Base-by-base conservation (phyloP, 2,888 invertebrate genomes). In the Lithophane leautieri region DNA sequence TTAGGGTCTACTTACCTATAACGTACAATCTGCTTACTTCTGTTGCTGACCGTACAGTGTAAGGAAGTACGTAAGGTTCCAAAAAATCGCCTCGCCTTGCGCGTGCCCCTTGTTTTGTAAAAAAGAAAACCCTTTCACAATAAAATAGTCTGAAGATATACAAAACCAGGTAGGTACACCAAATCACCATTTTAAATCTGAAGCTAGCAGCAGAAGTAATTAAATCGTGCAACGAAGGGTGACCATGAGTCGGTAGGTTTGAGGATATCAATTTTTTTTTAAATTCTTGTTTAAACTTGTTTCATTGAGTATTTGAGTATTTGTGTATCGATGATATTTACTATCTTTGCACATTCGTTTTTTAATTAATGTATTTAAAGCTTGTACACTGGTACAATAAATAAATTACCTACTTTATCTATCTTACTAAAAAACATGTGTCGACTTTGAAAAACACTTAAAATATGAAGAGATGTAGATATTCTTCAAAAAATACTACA, bases 111-210 rank as follows among this genome's bases (percentile, higher is more conserved):
- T n/a, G n/a, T n/a, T n/a, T n/a, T n/a, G n/a, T 22, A 47, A 62
- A 47, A 54, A 68, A 61, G 16, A 58, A 73, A 73, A 34, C 42
- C 40, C 22, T 52, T 83, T 71, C 12, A 65, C 28, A 74, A 70
- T 68, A 70, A 85, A 60, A 75, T 58, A 69, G 28, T 28, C 70
- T 54, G 1, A 12, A 62, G 63, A 68, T 69, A 79, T n/a, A 83
- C 66, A 69, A 71, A 71, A 61, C 60, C 74, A 74, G 60, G 83
- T 79, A 74, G 56, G 83, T 79, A 79, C 19, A 71, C 69, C 82
- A 84, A 86, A 85, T 82, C 78, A 81, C 81, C 79, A 79, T 86
- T 89, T 87, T 83, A 82, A 87, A 88, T 85, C 82, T 83, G 75
- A 78, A 70, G 72, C 82, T 82, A 73, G 77, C 77, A 84, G 76